phyloP scores from a whole-genome alignment of 2,888 invertebrate species.

The Drosophila parthenogenetica region DNA sequence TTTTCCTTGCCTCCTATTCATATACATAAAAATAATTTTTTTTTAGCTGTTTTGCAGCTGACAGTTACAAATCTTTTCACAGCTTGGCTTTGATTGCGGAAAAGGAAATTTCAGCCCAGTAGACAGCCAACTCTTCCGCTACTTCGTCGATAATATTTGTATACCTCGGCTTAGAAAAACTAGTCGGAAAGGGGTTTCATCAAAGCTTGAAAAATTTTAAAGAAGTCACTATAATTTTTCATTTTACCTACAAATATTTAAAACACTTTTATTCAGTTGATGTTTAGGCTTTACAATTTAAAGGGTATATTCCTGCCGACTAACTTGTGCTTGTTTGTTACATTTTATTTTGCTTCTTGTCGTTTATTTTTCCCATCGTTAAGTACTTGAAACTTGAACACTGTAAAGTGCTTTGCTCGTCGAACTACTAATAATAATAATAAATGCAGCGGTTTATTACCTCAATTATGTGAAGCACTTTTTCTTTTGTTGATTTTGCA shows the following conservation, averaged over 20 bases:
- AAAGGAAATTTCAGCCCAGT: conserved; percentile 66
- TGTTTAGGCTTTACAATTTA: no score
- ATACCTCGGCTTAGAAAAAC: neutral
- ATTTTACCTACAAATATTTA: no score
- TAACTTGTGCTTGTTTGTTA: neutral
- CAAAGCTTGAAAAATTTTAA: no score
- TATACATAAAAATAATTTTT: neutral
- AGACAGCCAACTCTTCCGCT: conserved; percentile 21
- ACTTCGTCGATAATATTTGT: conserved; percentile 7
- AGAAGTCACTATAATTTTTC: no score
- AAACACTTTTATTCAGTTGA: no score
- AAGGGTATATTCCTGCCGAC: neutral
- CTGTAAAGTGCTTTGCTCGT: conserved; percentile 25
- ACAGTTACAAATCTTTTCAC: conserved; percentile 34
- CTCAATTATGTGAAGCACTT: conserved; percentile 45
- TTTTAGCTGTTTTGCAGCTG: conserved; percentile 18
- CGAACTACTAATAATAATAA: conserved; percentile 37
- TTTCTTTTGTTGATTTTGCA: conserved; percentile 54
- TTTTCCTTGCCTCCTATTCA: conserved; percentile 9
- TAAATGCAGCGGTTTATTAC: conserved; percentile 54
- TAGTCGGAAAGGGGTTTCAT: neutral
- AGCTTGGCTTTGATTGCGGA: conserved; percentile 66
- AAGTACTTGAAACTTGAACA: conserved; percentile 18
- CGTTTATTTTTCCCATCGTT: conserved; percentile 2
- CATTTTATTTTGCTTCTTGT: neutral